Base-by-base conservation (phyloP, 2,113 vertebrate species). In the Pseudorectes ferrugineus region DNA sequence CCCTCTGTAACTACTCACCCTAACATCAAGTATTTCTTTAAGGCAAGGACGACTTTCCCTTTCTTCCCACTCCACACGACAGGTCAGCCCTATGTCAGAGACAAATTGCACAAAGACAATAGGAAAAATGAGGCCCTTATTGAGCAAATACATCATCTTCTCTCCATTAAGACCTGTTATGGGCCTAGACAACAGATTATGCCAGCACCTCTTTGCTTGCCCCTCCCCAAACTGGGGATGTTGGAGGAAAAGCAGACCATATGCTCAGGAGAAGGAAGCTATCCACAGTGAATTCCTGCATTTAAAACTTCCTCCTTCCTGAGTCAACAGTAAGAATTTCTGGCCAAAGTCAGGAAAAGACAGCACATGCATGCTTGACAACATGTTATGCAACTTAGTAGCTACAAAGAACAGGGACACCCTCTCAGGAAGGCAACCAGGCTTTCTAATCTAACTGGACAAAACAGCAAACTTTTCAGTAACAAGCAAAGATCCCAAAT, bases 301-400 rank as follows among this genome's bases (percentile, higher is more conserved):
- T 36, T 74, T 73, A 22, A 71, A 57, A 31, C 6, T 9, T 51
- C 45, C 3, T 2, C 4, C 6, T 45, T 62, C 9, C 16, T 29
- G 12, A 74, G 7, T 29, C 12, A 89, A 12, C 11, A 67, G 14
- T 6, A 70, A 57, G 68, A 59, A 14, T 36, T 90, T 59, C 40
- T 43, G 7, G 4, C 24, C 36, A 67, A 58, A 71, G 21, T 11
- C 11, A 17, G 12, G 11, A 43, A 67, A 62, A 68, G 2, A 33
- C 5, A 87, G 3, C 3, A 28, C 8, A 6, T 19, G 4, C 1
- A 33, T 0, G 1, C 6, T 48, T 75, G 31, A 55, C 16, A 87
- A 17, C 2, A 18, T 0, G 0, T 12, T 10, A 0, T 52, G 3
- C 71, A 55, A 28, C 5, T 61, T 16, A 49, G 9, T 5, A 48